Base-by-base conservation (phyloP, 1,140 invertebrate genomes). In the Kradibia gibbosae region DNA sequence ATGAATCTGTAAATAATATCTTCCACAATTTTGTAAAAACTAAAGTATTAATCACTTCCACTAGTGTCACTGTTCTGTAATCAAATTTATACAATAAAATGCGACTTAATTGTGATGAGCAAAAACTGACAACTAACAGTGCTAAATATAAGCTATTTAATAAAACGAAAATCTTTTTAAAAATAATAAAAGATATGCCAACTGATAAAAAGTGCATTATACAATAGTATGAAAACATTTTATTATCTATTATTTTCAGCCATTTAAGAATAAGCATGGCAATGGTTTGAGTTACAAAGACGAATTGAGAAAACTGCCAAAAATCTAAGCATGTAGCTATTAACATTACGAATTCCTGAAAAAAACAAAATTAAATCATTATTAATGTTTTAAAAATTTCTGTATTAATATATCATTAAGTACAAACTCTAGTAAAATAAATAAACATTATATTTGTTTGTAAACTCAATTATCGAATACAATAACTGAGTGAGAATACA, bases 241-340 rank as follows among this genome's bases (percentile, higher is more conserved):
- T 89, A 0, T 91, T 89, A 17, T 93, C 90, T 13, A 95, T 93
- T 55, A 94, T 93, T 77, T 90, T 92, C 5, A 95, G 83, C 85
- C 94, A 93, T 84, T 94, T 95, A 57, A 95, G 92, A 42, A 94
- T 91, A 39, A 94, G 90, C 39, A 95, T 88, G 3, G 94, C 93
- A 28, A 93, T 86, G 3, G 93, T 91, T 87, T 96, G 95, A 0
- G 95, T 95, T 0, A 94, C 88, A 74, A 96, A 92, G 62, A 96
- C 93, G 88, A 96, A 96, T 86, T 96, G 96, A 1, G 95, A 93
- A 92, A 97, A 96, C 88, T 96, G 95, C 94, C 95, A 95, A 84
- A 93, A 92, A 4, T 94, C 86, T 0, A 95, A 87, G 80, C 93
- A 94, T 7, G 91, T 71, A n/a, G 88, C 79, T 28, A 91, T 91